These are phyloP conservation scores for Campylomormyrus numenius DNA, from an alignment of 2,113 vertebrate genomes.

Conservation along the genomic window DNA sequence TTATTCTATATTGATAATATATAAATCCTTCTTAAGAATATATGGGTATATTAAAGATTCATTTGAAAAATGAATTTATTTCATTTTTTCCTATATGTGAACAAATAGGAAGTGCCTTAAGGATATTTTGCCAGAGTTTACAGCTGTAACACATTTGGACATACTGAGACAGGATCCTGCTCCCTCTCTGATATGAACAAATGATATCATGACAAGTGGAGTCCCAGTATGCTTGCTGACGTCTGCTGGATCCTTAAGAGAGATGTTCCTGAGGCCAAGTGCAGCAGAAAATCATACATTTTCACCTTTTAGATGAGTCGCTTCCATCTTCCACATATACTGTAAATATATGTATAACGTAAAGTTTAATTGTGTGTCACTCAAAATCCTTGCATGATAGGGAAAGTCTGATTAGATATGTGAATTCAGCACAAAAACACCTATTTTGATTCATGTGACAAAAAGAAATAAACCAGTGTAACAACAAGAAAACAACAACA, in stretches of 20 bases:
- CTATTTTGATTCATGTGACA: background rate
- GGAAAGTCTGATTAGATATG: background rate
- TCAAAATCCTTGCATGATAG: background rate
- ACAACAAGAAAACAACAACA: background rate
- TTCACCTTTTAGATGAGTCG: background rate
- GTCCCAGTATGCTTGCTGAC: background rate
- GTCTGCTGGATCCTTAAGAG: background rate
- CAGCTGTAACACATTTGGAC: background rate
- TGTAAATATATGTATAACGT: background rate
- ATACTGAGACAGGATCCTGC: background rate
- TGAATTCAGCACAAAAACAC: background rate
- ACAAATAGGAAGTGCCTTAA: background rate
- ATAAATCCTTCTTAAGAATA: background rate
- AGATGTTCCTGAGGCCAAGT: background rate
- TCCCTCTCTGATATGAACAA: background rate
- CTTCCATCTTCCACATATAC: background rate
- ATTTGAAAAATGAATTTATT: background rate
- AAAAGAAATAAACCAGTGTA: background rate
- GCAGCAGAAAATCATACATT: background rate
- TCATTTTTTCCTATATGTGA: background rate
- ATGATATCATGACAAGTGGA: background rate
- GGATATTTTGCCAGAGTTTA: background rate
- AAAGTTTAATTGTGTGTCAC: background rate
- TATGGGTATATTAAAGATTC: background rate
- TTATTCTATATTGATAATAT: background rate